Conservation (phyloP, 2,113 vertebrate species). For the Tetrao urogallus region DNA sequence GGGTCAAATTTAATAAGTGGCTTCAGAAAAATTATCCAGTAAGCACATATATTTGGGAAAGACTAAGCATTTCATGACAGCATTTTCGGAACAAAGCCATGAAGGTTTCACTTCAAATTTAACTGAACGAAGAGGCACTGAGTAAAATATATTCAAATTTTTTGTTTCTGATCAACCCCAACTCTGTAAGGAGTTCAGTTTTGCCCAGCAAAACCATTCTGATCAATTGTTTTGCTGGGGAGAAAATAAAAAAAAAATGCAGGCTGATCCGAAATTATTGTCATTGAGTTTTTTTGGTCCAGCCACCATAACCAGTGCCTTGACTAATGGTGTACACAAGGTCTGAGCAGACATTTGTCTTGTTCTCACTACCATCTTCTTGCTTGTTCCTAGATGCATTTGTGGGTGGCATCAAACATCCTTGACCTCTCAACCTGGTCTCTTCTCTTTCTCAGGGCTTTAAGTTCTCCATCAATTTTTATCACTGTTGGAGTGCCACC, state of each 20-base stretch:
- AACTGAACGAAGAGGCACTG: neutral
- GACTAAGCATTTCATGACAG: neutral
- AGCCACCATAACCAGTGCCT: neutral
- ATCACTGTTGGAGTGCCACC: neutral
- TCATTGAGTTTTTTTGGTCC: constrained; percentile 10
- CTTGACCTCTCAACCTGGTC: constrained; percentile 11
- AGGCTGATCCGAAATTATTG: constrained; percentile 22
- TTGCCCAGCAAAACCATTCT: neutral
- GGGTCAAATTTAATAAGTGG: constrained; percentile 24
- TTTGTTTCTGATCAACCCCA: constrained; percentile 9
- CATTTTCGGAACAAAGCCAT: neutral
- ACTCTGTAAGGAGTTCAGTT: neutral
- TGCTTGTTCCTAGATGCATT: constrained; percentile 4
- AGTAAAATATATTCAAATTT: neutral
- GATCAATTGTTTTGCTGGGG: neutral
- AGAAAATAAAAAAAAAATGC: constrained; percentile 1
- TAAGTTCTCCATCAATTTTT: neutral
- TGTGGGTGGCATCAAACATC: neutral
- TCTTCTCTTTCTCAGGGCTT: neutral
- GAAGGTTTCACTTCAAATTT: neutral
- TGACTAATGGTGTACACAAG: constrained; percentile 4
- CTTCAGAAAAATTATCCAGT: constrained; percentile 9
- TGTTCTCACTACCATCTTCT: neutral
- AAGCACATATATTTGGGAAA: constrained; percentile 12
- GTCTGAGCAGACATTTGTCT: neutral